Evolutionary conservation across 2,797 vertebrate genomes (phyloP).

Genomic region (Trachops cirrhosus): DNA sequence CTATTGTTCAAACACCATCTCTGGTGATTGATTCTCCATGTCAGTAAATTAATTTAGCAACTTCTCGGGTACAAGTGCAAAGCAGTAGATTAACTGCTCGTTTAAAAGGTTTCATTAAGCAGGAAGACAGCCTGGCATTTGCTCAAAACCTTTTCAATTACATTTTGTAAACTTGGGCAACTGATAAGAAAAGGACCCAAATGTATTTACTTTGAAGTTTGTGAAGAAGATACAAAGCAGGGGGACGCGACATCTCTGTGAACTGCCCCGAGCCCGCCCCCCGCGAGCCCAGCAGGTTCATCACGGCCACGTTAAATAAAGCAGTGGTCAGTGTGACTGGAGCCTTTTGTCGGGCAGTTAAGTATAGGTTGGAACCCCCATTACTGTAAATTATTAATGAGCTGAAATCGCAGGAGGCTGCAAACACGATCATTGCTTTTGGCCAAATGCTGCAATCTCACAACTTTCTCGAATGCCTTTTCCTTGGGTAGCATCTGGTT

Average conservation of each 20-base stretch:
- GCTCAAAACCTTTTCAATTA: slow-evolving; percentile 86
- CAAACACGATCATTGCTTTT: slow-evolving; percentile 54
- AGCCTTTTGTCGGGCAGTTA: slow-evolving; percentile 62
- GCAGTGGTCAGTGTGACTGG: slow-evolving; percentile 58
- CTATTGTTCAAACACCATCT: slow-evolving; percentile 83
- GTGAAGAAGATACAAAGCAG: slow-evolving; percentile 45
- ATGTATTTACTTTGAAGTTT: slow-evolving; percentile 67
- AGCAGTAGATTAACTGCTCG: slow-evolving; percentile 82
- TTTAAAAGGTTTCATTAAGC: slow-evolving; percentile 86
- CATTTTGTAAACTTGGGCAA: slow-evolving; percentile 83
- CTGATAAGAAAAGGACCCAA: slow-evolving; percentile 72
- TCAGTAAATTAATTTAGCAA: slow-evolving; percentile 85
- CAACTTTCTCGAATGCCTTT: background rate
- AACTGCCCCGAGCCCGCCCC: background rate
- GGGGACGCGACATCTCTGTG: background rate
- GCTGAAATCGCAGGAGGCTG: slow-evolving; percentile 65
- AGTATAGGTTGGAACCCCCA: slow-evolving; percentile 61
- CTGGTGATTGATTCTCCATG: slow-evolving; percentile 81
- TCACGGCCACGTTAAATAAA: slow-evolving; percentile 55
- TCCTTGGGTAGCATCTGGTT: slow-evolving; percentile 29
- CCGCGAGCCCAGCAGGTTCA: slow-evolving; percentile 58
- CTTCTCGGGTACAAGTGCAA: slow-evolving; percentile 80
- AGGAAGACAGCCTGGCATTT: slow-evolving; percentile 85
- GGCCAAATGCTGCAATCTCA: slow-evolving; percentile 36
- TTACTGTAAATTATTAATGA: slow-evolving; percentile 65